Base-by-base conservation (phyloP, 2,888 invertebrate genomes). In the Sinotaia quadrata region DNA sequence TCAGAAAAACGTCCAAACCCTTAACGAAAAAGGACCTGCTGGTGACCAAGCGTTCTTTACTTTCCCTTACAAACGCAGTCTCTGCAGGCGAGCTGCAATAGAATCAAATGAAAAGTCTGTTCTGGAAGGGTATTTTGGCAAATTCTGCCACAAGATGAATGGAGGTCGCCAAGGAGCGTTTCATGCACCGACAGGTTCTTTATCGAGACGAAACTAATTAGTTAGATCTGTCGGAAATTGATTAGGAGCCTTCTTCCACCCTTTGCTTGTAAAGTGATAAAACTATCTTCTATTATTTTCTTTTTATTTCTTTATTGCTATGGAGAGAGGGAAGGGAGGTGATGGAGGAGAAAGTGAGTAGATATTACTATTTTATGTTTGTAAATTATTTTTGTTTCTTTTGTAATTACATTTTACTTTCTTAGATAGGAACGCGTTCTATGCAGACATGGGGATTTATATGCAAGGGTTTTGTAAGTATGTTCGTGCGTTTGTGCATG, bases 181-280 rank as follows among this genome's bases (percentile, higher is more conserved):
- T 61, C 49, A 61, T 34, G 60, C 33, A 8, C 47, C 49, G 31
- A 12, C 24, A 34, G n/a, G 8, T 27, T 4, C 18, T 18, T 47
- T 33, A 61, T 31, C 47, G 33, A 31, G 31, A 49, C 49, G 49
- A 47, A 41, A 61, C 60, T 47, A 61, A 49, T 41, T 61, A 47
- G 60, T 61, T 61, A 61, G 60, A 61, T 61, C 60, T 61, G 60
- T 61, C 60, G 47, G 24, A 33, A 61, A 49, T 29, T 3, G 31
- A 12, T 31, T 21, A n/a, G 2, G 31, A 33, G 15, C 33, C 15
- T 31, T 29, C 33, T 56, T 34, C n/a, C 33, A 18, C 56, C 33
- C 21, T 33, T 33, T 56, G 33, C 56, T 56, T 33, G 31, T 33
- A 29, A 56, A 31, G 56, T n/a, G 24, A 47, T 47, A 47, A 21